These are phyloP conservation scores for Argentina silus DNA, from an alignment of 2,797 vertebrate genomes.

Conservation along the genomic window DNA sequence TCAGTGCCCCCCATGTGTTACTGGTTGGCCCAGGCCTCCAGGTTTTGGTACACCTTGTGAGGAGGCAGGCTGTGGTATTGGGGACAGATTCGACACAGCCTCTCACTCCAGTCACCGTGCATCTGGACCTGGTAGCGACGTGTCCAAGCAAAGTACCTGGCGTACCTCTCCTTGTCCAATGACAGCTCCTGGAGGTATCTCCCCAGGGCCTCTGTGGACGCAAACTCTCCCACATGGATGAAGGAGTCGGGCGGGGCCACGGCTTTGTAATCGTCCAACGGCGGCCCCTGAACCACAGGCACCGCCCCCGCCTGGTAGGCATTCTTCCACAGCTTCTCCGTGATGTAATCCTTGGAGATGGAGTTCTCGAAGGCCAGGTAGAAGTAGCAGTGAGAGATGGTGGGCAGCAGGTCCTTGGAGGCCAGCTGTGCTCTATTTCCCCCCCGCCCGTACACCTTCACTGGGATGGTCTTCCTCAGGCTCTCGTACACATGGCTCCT, in stretches of 20 bases:
- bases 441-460: slow-evolving; percentile 85
- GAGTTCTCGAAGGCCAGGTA: slow-evolving; percentile 95
- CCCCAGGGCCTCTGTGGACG: slow-evolving; percentile 77
- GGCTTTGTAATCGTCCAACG: slow-evolving; percentile 80
- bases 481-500: slow-evolving; percentile 77
- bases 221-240: slow-evolving; percentile 88
- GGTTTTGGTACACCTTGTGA: slow-evolving; percentile 71
- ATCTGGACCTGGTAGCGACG: slow-evolving; percentile 72
- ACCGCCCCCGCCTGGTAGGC: slow-evolving; percentile 80
- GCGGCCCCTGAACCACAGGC: slow-evolving; percentile 87
- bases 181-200: slow-evolving; percentile 74
- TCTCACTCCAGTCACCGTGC: slow-evolving; percentile 82
- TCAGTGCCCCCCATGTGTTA: too few species aligned
- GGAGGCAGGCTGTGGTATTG: slow-evolving; percentile 69
- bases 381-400: slow-evolving; percentile 86
- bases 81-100: slow-evolving; percentile 85
- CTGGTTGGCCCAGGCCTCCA: slow-evolving; percentile 79
- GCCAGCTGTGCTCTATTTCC: too few species aligned
- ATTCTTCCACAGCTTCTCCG: slow-evolving; percentile 94
- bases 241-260: slow-evolving; percentile 84
- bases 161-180: slow-evolving; percentile 75
- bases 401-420: slow-evolving; percentile 74
- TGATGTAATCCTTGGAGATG: slow-evolving; percentile 87
- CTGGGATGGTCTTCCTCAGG: slow-evolving; percentile 71
- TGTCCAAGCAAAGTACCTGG: slow-evolving; percentile 82